Evolutionary conservation across 2,797 vertebrate species (phyloP), one percentile per base, ranked within the genome.

Genomic region (Hemibagrus guttatus): DNA sequence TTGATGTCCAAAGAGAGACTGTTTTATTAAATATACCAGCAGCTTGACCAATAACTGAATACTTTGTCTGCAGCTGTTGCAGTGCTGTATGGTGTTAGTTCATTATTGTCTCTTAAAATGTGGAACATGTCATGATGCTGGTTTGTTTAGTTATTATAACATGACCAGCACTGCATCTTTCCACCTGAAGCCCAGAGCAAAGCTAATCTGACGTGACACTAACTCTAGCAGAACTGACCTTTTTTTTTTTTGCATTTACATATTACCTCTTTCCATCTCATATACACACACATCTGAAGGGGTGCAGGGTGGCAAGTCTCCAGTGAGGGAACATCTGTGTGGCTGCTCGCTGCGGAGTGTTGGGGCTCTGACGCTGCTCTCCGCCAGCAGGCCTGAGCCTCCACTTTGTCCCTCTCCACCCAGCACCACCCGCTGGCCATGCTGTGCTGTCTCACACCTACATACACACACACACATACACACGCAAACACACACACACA

Each of bases 361-460:
- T 78, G 69, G 83, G 69, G 58, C 76, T 84, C 75, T 84, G 88
- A 89, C 71, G 82, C 85, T 80, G 63, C 83, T 85, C 59, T 81
- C 76, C 21, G 71, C 85, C 88, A 89, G 85, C 88, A 85, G 88
- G 85, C 88, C 85, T 82, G 88, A 89, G 88, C 63, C 84, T 89
- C 83, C 83, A 82, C 76, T 42, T 56, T 85, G 68, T 86, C 85
- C 78, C 85, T 71, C 83, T 82, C 72, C 83, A 79, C 83, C 85
- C 88, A 52, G 79, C 88, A 85, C 85, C 88, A 89, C 88, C 88
- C 88, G 85, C 86, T 83, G 79, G 79, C 83, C 88, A 89, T 83
- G 83, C 88, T 89, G 88, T n/a, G 86, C 78, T 56, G 86, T 87
- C 83, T 76, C 88, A 87, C 88, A 85, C 88, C 79, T 87, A 68